Percentiles rank a stretch among this genome's conserved stretches.
These are phyloP conservation scores for Eupithecia exiguata DNA, from an alignment of 2,888 invertebrate genomes.

Conservation along the genomic window DNA sequence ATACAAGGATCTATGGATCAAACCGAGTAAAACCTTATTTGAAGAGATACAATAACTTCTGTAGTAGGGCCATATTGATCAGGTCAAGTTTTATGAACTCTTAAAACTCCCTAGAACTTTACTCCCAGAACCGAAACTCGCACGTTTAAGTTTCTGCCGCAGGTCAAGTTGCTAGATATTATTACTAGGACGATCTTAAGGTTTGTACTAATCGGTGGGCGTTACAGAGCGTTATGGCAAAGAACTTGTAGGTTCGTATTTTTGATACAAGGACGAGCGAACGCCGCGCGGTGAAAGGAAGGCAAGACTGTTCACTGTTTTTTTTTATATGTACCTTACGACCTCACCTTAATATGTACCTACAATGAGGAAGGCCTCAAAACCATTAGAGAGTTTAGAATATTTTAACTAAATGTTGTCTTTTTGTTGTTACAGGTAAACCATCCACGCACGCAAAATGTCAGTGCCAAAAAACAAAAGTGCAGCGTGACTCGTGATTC, in stretches of 20 bases:
- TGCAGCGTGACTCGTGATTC: constrained; percentile 42
- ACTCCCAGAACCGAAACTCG: constrained; percentile 14
- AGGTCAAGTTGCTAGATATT: neutral
- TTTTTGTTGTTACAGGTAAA: constrained; percentile 30
- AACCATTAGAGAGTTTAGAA: neutral
- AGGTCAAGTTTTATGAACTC: constrained; percentile 22
- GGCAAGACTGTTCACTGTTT: no score
- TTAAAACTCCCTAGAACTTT: constrained; percentile 6
- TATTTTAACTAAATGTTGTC: neutral
- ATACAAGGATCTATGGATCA: neutral
- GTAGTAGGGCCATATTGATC: constrained; percentile 6
- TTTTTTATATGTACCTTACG: no score
- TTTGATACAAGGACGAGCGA: no score
- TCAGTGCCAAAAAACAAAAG: constrained; percentile 46
- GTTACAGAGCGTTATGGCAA: no score
- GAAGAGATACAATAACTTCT: constrained; percentile 1
- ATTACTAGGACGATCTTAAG: no score
- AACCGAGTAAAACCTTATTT: neutral
- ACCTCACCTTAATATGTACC: no score
- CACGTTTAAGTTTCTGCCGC: neutral
- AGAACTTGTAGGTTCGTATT: no score
- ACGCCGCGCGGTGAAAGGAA: no score
- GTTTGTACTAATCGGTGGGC: no score
- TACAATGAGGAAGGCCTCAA: neutral
- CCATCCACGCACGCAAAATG: constrained; percentile 37